Evolutionary conservation across 1,140 invertebrate genomes (phyloP), one percentile per base, ranked within the genome.

Genomic region (Hycleus cichorii): DNA sequence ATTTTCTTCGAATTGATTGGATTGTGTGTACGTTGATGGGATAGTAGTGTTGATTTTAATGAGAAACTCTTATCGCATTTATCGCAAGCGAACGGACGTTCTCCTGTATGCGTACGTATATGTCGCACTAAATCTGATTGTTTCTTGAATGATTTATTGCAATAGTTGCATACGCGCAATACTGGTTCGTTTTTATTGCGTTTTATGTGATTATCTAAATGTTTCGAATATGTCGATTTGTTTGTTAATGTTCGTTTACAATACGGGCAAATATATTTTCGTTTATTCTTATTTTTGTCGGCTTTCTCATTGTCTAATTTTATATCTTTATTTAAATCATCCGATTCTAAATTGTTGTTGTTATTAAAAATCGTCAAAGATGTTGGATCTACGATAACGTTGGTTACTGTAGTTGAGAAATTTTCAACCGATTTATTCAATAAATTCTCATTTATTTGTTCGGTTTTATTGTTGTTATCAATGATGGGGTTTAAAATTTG

Each of bases 1-100:
- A 80, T 83, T 26, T 76, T 76, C 68, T 80, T 80, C 46, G 71
- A 71, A 2, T 69, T 74, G 2, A 55, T 48, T 47, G 72, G 65
- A 66, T 66, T 81, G 67, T 88, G 89, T 43, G 77, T 80, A 66
- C 76, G 78, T 57, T 77, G 73, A 66, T 85, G 85, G 49, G 76
- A 77, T 60, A 81, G 78, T 4, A 85, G 68, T 0, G 85, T 85
- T n/a, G 81, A 82, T 65, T 86, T 86, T 4, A 87, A 80, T 6
- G 83, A 77, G 61, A 89, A 89, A 40, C 75, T 78, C 69, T 85
- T 87, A 8, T 71, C 71, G 69, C 87, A 89, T 55, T 77, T 72
- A 24, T 79, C 69, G 64, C 87, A 89, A 5, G 75, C 74, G 67
- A 80, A 89, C 0, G 87, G 86, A 58, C 82, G 80, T 66, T 86